These are phyloP conservation scores for Drosophila stalkeri DNA, from an alignment of 2,888 invertebrate genomes.

Conservation along the genomic window DNA sequence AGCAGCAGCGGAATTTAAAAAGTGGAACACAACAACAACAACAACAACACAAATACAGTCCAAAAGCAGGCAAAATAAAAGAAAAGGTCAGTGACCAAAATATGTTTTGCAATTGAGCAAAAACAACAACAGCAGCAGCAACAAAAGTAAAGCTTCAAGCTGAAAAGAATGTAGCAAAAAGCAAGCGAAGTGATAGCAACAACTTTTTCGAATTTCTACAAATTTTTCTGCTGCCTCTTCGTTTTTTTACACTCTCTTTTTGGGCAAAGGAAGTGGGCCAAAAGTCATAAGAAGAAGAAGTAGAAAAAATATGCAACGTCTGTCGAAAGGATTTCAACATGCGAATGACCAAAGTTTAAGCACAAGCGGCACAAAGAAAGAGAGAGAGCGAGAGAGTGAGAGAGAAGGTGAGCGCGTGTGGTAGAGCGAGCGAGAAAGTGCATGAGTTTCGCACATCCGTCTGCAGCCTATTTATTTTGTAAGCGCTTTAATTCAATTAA, in stretches of 20 bases:
- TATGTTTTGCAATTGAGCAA: slow-evolving; percentile 81
- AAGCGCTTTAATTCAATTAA: slow-evolving; percentile 80
- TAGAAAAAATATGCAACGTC: slow-evolving; percentile 31
- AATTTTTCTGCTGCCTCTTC: slow-evolving; percentile 36
- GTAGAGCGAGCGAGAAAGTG: neutral
- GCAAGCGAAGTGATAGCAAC: slow-evolving; percentile 52
- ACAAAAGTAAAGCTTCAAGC: slow-evolving; percentile 29
- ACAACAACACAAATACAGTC: slow-evolving; percentile 60
- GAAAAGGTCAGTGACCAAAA: slow-evolving; percentile 85
- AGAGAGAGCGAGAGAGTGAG: neutral
- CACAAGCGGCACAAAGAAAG: neutral
- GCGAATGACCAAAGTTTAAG: slow-evolving; percentile 35
- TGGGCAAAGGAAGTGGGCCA: slow-evolving; percentile 52
- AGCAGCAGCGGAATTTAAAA: slow-evolving; percentile 59
- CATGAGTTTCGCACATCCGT: slow-evolving; percentile 50
- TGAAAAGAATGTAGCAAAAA: slow-evolving; percentile 70
- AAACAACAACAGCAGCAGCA: slow-evolving; percentile 40
- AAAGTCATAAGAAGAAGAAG: slow-evolving; percentile 16
- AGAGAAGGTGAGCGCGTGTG: neutral
- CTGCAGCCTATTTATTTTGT: slow-evolving; percentile 62
- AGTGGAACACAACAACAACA: slow-evolving; percentile 67
- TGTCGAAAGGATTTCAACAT: slow-evolving; percentile 50
- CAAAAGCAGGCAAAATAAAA: slow-evolving; percentile 68
- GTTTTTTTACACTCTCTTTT: slow-evolving; percentile 19
- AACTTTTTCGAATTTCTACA: slow-evolving; percentile 46